phyloP scores from a whole-genome alignment of 2,888 invertebrate genomes.

The Drosophila mulleri region DNA sequence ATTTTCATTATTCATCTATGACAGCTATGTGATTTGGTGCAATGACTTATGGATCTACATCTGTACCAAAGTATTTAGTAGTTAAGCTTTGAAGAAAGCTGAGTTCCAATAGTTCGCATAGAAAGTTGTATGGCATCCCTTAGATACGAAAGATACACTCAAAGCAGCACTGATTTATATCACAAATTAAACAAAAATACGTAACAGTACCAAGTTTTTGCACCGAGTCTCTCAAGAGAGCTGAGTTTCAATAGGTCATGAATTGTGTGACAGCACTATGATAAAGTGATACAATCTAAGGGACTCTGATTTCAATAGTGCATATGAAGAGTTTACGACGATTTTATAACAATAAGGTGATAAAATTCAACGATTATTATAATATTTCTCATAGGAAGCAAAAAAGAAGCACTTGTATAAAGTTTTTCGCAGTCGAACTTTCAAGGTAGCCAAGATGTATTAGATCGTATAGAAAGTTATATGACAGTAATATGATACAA shows the following conservation, averaged over 20 bases:
- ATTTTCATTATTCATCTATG: conserved; percentile 6
- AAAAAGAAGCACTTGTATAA: not conserved
- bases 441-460: conserved; percentile 1
- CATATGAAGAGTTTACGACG: not conserved
- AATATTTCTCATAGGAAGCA: not conserved
- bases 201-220: not conserved
- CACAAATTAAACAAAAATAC: not conserved
- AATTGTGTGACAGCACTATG: too few relatives aligned
- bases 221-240: not conserved
- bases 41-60: not conserved
- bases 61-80: not conserved
- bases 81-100: not conserved
- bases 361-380: not conserved
- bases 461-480: conserved; percentile 3
- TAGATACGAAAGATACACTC: not conserved
- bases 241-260: not conserved
- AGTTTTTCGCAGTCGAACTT: not conserved
- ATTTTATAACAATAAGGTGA: not conserved
- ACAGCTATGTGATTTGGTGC: not conserved
- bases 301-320: too few relatives aligned
- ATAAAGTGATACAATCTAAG: not conserved
- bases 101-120: not conserved
- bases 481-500: not conserved
- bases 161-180: conserved; percentile 2
- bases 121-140: not conserved